phyloP scores from a whole-genome alignment of 2,888 invertebrate species.

The Noctua pronuba region DNA sequence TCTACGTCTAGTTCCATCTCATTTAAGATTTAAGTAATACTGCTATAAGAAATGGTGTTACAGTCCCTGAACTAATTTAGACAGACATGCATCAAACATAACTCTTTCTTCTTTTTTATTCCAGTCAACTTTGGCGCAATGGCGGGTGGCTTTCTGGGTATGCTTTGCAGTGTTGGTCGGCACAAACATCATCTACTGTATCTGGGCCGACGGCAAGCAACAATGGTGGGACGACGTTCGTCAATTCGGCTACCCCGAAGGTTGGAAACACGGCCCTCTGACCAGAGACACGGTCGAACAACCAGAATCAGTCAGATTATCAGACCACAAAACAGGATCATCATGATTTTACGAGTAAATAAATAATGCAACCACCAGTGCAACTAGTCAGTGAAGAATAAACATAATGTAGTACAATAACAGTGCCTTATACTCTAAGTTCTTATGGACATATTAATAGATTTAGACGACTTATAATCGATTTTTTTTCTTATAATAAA shows the following conservation, averaged over 20 bases:
- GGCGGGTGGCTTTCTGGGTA: conserved; percentile 93
- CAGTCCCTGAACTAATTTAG: not conserved
- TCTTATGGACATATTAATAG: conserved; percentile 52
- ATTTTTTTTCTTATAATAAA: conserved; percentile 55
- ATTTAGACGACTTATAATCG: conserved; percentile 51
- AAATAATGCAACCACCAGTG: conserved; percentile 63
- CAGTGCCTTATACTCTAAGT: conserved; percentile 69
- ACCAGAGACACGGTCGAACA: conserved; percentile 73
- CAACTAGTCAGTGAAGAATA: conserved; percentile 74
- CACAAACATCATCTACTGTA: conserved; percentile 92
- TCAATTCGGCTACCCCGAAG: conserved; percentile 84
- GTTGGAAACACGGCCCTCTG: conserved; percentile 84
- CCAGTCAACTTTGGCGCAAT: conserved; percentile 83
- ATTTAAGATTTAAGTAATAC: not conserved
- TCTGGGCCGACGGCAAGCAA: conserved; percentile 93
- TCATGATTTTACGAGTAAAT: conserved; percentile 34
- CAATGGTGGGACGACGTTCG: conserved; percentile 93
- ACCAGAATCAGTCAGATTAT: conserved; percentile 77
- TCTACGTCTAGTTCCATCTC: not conserved
- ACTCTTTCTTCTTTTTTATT: conserved; percentile 49
- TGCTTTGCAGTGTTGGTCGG: conserved; percentile 91
- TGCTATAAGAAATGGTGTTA: not conserved
- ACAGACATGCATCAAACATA: not conserved
- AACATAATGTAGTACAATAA: conserved; percentile 66
- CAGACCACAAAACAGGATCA: conserved; percentile 73